Evolutionary conservation across 2,113 vertebrate species (phyloP), one percentile per base, ranked within the genome.

Genomic region (Ondatra zibethicus): DNA sequence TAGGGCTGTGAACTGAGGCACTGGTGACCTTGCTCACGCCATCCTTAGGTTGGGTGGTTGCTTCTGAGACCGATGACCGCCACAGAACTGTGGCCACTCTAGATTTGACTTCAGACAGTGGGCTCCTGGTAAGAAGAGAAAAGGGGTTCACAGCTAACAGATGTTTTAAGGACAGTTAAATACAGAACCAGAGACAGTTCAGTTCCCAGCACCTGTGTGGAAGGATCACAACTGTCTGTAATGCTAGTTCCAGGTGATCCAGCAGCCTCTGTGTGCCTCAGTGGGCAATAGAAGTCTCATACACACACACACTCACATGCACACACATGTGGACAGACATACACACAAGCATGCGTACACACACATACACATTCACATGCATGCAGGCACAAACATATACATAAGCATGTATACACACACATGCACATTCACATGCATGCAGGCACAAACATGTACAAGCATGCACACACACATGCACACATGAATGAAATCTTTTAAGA

Each of bases 81-180:
- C 17, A 58, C 55, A 58, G 55, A 58, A 61, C 52, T n/a, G 36
- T 61, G 65, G 65, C 36, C 82, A 36, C 76, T 95, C 11, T 45
- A 84, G 68, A 77, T 76, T 91, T 75, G 80, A 86, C 75, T 68
- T 95, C 29, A 31, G 25, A 65, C 78, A 89, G 86, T 31, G 87
- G 81, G 39, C 27, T 82, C 29, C 31, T 17, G 45, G 80, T 89
- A 87, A 89, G 82, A 87, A 78, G 78, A 55, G 94, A 66, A 66
- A 73, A 81, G 92, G 52, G 23, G 76, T 75, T 75, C 70, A 93
- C 36, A 47, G 25, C 36, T 50, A 89, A 80, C n/a, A 65, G 19
- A 55, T 16, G 11, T 63, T 94, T 93, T 88, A 8, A 91, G 89
- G 65, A 76, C 36, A 91, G 6, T 29, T 29, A 29, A 65, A 29